Conservation (phyloP, 2,113 vertebrate genomes). For the Rhynchomys soricoides region DNA sequence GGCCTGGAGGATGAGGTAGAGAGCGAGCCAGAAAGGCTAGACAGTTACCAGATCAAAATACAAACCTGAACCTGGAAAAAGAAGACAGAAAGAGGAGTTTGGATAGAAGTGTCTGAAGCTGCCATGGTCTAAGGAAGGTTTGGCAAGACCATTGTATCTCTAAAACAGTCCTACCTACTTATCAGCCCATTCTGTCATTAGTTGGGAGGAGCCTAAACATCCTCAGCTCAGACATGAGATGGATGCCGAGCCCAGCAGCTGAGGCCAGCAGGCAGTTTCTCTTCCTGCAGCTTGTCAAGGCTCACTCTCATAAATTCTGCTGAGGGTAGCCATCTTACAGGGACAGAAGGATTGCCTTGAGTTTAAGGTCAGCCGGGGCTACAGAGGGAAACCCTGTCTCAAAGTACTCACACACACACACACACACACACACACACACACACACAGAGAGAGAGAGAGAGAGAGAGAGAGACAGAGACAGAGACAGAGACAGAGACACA, state of each 20-base stretch:
- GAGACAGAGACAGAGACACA: too few relatives aligned
- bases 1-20: background rate
- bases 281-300: conserved; percentile 1
- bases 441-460: background rate
- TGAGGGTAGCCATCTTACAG: conserved; percentile 1
- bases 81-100: background rate
- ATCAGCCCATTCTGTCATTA: background rate
- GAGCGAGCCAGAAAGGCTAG: background rate
- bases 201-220: background rate
- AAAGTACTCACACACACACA: background rate
- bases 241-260: background rate
- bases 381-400: background rate
- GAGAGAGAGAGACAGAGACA: too few relatives aligned
- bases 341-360: background rate
- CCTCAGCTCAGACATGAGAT: background rate
- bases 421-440: background rate
- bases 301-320: background rate
- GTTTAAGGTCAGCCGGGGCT: background rate
- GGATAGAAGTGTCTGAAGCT: background rate
- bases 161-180: background rate
- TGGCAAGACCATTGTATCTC: background rate
- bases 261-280: background rate
- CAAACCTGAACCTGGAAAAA: background rate
- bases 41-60: background rate
- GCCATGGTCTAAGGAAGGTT: background rate